Base-by-base conservation (phyloP, 2,888 invertebrate species). In the Conops quadrifasciatus region DNA sequence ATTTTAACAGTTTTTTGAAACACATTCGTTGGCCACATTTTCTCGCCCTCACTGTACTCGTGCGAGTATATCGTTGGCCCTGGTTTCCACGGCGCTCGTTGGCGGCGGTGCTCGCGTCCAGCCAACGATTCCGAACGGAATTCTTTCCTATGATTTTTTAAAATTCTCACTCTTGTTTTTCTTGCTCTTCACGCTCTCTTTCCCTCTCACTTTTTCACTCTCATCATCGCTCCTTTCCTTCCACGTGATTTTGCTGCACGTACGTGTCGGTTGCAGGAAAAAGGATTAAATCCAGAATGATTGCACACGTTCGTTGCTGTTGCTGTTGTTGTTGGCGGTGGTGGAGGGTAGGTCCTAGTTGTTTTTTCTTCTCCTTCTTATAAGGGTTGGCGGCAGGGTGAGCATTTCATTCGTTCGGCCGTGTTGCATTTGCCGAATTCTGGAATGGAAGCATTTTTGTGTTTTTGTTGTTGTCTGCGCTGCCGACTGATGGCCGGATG, bases 241-340 rank as follows among this genome's bases (percentile, higher is more conserved):
- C 15, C 15, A 2, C 26, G 24, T 70, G 72, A 78, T 78, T 75
- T 78, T 77, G 77, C 5, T 56, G 15, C 3, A 77, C 76, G 64
- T 15, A 65, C 58, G 53, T 49, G 75, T 74, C 71, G 36, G 36
- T 36, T 9, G 36, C 5, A 36, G 28, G 36, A 76, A 75, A 75
- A 77, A 77, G 76, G 78, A 75, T 75, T 72, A 75, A 78, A 67
- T 64, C 26, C 51, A 45, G 49, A 63, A 56, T 63, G 24, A 21
- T 66, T 66, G 59, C 59, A 7, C 36, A 36, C 9, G 36, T 36
- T 36, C 9, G 36, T 36, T 36, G 9, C 9, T 36, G 21, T 19
- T 66, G 30, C 36, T 43, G 43, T 43, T 56, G 24, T 21, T 43
- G 30, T 43, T 53, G 53, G 1, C 7, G 21, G 3, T 49, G 5